Base-by-base conservation (phyloP, 2,888 invertebrate genomes). In the Gortyna flavago region DNA sequence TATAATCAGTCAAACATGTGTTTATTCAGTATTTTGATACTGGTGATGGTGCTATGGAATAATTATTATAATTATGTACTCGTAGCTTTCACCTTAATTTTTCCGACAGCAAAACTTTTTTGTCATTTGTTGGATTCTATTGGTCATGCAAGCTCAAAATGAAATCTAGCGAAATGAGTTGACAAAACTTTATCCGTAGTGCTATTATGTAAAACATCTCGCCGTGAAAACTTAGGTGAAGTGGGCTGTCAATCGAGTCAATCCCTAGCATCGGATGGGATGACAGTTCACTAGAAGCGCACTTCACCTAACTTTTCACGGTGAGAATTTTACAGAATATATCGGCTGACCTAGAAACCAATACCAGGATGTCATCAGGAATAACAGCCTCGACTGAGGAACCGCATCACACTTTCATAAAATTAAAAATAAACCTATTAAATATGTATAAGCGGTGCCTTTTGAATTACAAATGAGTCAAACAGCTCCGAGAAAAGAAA, bases 401-500 rank as follows among this genome's bases (percentile, higher is more conserved):
- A 62, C 41, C 64, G 76, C 38, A 29, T 65, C 76, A 35, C 77
- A 44, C 64, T 44, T 76, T n/a, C 57, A 76, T 76, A 77, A 65
- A 76, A 77, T 48, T 77, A 51, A 66, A 76, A 51, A 76, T 48
- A n/a, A 59, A 67, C 48, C 66, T 51, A 77, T 61, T 67, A 48
- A 41, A 77, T 77, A 77, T 61, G 77, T 61, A 77, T 77, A 77
- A 66, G 77, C 77, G 77, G 77, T 51, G 11, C 18, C 67, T 77
- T 76, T 77, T 77, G 61, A 75, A 76, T 57, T 18, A 77, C 77
- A 77, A 61, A 77, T 61, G 59, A 77, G 67, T 32, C 32, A n/a
- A 18, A 41, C 38, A 32, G 48, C 48, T 18, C 29, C n/a, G 48
- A 77, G 38, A 77, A 75, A 72, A 38, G 64, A 72, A 38, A 61